Base-by-base conservation (phyloP, 64 coral and sea anemone species). In the Stichodactyla mertensii region DNA sequence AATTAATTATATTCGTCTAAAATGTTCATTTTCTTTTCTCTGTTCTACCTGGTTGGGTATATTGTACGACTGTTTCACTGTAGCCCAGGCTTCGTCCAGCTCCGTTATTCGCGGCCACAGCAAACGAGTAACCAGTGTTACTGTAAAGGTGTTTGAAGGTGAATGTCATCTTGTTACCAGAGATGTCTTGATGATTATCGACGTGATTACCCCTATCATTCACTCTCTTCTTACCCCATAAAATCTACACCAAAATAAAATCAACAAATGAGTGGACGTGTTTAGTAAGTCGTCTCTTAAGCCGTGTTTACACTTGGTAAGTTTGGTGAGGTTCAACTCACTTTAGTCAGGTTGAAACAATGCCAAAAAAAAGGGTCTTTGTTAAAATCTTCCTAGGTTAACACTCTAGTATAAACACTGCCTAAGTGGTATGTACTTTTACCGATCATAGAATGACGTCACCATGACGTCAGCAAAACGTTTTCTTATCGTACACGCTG, bases 81-180 rank as follows among this genome's bases (percentile, higher is more conserved):
- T 57, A 54, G 27, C 52, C 2, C 3, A 56, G 4, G 52, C 78
- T 86, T 15, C 8, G 10, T 51, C 90, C 85, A n/a, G 26, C 78
- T 70, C 54, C 53, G 55, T 87, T 91, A 26, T 27, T 79, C 16
- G 90, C 26, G 36, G 12, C 27, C 56, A 91, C 85, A 56, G 16
- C 10, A 28, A 91, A 91, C n/a, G 85, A 67, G 20, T 91, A 91
- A 4, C 80, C 61, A 19, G 90, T 91, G 13, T 57, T 83, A 79
- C 61, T 82, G 16, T 69, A 81, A 60, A 91, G 52, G 36, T 91
- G 58, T 6, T 78, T 77, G 61, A 91, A 87, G n/a, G 52, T 74
- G 59, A 45, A 74, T 28, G 78, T 55, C 19, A 53, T 51, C 0
- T 6, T 10, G 26, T 78, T 70, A 5, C 77, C 90, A 13, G 82